Percentiles rank a stretch among this genome's conserved stretches.
These are phyloP conservation scores for Sceliomorpha sp. DNA, from an alignment of 2,888 invertebrate species.

Conservation along the genomic window DNA sequence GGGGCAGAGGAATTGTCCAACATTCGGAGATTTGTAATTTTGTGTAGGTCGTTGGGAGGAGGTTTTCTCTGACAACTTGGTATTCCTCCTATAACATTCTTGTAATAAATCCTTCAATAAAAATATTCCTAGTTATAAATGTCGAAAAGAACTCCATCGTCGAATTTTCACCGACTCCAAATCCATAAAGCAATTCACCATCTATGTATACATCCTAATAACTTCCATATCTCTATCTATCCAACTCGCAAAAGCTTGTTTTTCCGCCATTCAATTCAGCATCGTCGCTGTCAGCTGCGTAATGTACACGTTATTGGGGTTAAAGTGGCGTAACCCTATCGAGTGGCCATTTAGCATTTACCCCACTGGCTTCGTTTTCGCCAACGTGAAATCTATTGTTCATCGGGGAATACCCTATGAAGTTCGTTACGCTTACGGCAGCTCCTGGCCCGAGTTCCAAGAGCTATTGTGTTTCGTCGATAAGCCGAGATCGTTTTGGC, in stretches of 20 bases:
- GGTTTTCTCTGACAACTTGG: no score
- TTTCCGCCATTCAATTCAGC: conserved; percentile 40
- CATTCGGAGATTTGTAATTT: no score
- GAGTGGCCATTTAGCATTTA: conserved; percentile 70
- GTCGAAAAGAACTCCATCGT: no score
- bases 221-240: no score
- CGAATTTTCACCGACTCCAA: no score
- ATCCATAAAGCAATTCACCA: no score
- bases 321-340: conserved; percentile 75
- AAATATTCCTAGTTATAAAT: no score
- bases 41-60: no score
- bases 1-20: no score
- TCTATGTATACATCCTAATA: no score
- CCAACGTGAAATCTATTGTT: conserved; percentile 72
- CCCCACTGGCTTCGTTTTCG: conserved; percentile 63
- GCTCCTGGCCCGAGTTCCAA: conserved; percentile 53
- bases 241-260: conserved; percentile 53
- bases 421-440: conserved; percentile 69
- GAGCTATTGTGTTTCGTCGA: conserved; percentile 54
- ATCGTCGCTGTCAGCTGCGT: conserved; percentile 52
- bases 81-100: no score
- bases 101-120: no score
- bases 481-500: conserved; percentile 52
- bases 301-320: conserved; percentile 71
- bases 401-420: conserved; percentile 69